Percentiles rank a stretch among this genome's conserved stretches.
These are phyloP conservation scores for Phrynosoma blainvillii DNA, from an alignment of 2,113 vertebrate species.

Conservation along the genomic window DNA sequence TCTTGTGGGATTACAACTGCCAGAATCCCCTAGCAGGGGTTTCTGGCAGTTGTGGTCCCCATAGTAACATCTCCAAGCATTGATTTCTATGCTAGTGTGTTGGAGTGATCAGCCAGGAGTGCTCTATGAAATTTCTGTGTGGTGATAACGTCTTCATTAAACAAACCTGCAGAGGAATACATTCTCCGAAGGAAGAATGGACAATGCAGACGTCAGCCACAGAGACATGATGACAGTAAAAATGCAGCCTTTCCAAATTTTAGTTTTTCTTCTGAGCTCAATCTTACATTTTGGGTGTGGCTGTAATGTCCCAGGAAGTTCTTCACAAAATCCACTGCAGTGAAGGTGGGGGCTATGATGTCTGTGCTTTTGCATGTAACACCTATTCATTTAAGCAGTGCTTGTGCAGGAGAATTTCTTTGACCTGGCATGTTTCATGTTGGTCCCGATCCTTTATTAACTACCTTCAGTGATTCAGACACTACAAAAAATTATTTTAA, in stretches of 20 bases:
- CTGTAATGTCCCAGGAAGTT: background rate
- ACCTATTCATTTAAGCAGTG: background rate
- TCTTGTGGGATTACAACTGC: too few species aligned
- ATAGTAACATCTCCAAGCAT: too few species aligned
- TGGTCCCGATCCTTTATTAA: background rate
- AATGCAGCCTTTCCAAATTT: background rate
- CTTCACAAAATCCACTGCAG: background rate
- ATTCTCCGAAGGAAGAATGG: background rate
- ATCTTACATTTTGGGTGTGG: background rate
- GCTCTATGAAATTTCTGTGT: background rate
- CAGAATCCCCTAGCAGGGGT: too few species aligned
- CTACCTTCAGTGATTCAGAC: background rate
- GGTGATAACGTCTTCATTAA: background rate
- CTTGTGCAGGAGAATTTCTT: background rate
- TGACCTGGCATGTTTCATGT: background rate
- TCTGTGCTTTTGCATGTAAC: too few species aligned
- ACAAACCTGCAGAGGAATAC: constrained; percentile 17
- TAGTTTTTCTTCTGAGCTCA: background rate
- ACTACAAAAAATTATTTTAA: too few species aligned
- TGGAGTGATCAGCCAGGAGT: background rate
- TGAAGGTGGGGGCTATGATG: too few species aligned
- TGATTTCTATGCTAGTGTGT: background rate
- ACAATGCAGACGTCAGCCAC: too few species aligned
- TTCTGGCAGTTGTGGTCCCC: too few species aligned
- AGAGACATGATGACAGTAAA: too few species aligned